Evolutionary conservation across 2,888 invertebrate species (phyloP), one percentile per base, ranked within the genome.

Genomic region (Drosophila cognata): DNA sequence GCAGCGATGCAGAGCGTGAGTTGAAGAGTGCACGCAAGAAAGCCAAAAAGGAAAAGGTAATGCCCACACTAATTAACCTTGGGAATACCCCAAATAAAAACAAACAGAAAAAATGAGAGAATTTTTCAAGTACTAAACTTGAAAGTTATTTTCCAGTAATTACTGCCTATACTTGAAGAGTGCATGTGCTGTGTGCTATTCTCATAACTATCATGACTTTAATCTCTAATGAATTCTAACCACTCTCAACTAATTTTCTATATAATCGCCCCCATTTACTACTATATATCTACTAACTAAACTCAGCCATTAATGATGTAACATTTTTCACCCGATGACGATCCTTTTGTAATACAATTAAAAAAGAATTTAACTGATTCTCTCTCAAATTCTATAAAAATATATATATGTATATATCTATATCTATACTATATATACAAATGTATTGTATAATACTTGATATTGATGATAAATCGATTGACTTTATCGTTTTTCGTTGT

Each of bases 1-100:
- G 76, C 92, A 66, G 86, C 59, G 94, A 93, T 59, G 94, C 94
- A 6, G 83, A 93, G 73, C 93, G 92, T 36, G 94, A 93, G 71
- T 63, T 87, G 69, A 93, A 90, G 79, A 93, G 90, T 66, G 89
- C 85, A 55, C 90, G 91, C 68, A 93, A 93, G 81, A 92, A 92
- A 77, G 88, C 91, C 46, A 93, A 92, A 81, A 93, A 93, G 80
- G 92, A 93, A 51, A 93, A 93, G 91, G 93, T 93, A 81, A 90
- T 79, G 74, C 74, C 53, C 51, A 43, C 43, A 57, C 66, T n/a
- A 18, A 38, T 8, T 28, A 28, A 28, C 2, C 21, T 2, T 29
- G n/a, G 18, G 33, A 50, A 41, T 21, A 46, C 0, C 13, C 46
- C 36, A 13, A 6, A 33, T 18, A 10, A 4, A 31, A 35, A 29